phyloP scores from a whole-genome alignment of 1,140 invertebrate species.

The Drosophila hydei region DNA sequence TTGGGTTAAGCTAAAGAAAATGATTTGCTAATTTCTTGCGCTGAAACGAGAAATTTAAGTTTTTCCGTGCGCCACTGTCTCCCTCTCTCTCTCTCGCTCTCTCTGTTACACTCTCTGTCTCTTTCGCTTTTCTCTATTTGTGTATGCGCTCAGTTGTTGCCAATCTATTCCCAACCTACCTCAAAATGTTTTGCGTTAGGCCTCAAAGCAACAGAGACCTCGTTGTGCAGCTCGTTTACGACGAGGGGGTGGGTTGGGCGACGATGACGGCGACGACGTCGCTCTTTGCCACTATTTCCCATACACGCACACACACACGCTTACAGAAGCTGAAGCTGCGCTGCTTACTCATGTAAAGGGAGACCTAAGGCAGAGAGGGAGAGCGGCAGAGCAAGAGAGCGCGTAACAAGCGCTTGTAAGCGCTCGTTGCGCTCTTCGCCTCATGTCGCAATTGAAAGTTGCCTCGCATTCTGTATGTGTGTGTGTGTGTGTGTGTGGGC shows the following conservation, averaged over 20 bases:
- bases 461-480: slow-evolving; percentile 39
- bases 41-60: slow-evolving; percentile 80
- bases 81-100: slow-evolving; percentile 2
- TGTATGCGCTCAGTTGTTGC: slow-evolving; percentile 70
- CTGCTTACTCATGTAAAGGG: slow-evolving; percentile 71
- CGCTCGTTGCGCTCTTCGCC: slow-evolving; percentile 53
- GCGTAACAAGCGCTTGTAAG: slow-evolving; percentile 31
- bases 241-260: not conserved
- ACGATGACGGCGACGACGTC: slow-evolving; percentile 27
- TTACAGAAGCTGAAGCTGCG: slow-evolving; percentile 64
- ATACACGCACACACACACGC: slow-evolving; percentile 46
- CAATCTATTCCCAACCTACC: slow-evolving; percentile 84
- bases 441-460: slow-evolving; percentile 80
- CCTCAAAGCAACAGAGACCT: slow-evolving; percentile 78
- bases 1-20: slow-evolving; percentile 79
- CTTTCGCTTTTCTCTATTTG: slow-evolving; percentile 17
- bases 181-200: slow-evolving; percentile 83
- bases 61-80: slow-evolving; percentile 62
- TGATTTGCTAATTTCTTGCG: slow-evolving; percentile 81
- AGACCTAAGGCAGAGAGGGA: slow-evolving; percentile 18
- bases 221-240: slow-evolving; percentile 49
- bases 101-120: not conserved
- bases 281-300: slow-evolving; percentile 80
- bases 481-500: slow-evolving; percentile 16
- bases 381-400: slow-evolving; percentile 12